Percentiles rank a stretch among this genome's conserved stretches.
Conservation (phyloP, 2,888 invertebrate species). For the Tenodera sinensis region DNA sequence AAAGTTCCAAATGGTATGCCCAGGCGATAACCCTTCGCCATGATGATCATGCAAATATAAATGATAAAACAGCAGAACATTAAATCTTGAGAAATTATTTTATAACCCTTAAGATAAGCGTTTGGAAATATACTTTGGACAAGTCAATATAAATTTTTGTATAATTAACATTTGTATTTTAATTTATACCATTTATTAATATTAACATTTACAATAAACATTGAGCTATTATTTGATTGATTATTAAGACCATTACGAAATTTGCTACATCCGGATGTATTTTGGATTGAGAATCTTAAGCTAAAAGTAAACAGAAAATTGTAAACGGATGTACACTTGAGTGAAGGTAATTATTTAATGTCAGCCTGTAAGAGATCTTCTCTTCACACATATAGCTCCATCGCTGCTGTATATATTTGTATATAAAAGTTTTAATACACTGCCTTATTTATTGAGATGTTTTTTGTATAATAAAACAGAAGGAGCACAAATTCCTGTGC, state of each 20-base stretch:
- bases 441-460: conserved; percentile 34
- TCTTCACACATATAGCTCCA: neutral
- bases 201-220: neutral
- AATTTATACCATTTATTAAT: neutral
- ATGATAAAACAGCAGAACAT: neutral
- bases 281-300: neutral
- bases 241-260: neutral
- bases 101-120: neutral
- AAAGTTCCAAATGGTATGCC: neutral
- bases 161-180: conserved; percentile 2
- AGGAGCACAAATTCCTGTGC: conserved; percentile 17
- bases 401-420: conserved; percentile 32
- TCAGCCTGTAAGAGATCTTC: neutral
- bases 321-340: neutral
- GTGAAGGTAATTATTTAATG: neutral
- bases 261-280: neutral
- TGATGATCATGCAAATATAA: neutral
- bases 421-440: conserved; percentile 33
- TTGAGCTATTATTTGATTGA: neutral
- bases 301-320: neutral
- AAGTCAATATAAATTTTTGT: neutral
- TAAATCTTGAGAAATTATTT: neutral
- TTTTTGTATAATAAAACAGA: conserved; percentile 31
- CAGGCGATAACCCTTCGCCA: neutral
- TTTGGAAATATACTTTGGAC: neutral